phyloP scores from a whole-genome alignment of 2,888 invertebrate species.

The Ischnus inquisitorius region DNA sequence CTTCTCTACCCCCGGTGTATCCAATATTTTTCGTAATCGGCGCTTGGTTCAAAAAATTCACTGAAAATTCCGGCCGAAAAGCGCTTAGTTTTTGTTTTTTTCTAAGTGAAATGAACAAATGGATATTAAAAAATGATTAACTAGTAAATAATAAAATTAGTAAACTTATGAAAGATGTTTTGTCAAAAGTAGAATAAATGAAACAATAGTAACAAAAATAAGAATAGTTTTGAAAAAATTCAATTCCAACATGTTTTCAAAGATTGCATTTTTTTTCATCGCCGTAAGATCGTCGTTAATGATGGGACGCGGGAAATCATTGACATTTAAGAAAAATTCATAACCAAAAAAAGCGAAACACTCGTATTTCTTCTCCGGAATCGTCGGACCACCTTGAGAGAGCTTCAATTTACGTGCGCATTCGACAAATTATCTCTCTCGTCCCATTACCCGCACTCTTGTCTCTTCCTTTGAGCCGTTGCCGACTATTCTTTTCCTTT shows the following conservation, averaged over 20 bases:
- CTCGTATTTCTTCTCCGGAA: not conserved
- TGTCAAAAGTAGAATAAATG: too few species aligned
- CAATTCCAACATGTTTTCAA: too few species aligned
- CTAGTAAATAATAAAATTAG: too few species aligned
- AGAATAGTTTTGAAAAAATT: too few species aligned
- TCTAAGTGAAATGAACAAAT: too few species aligned
- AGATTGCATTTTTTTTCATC: not conserved
- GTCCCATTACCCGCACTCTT: not conserved
- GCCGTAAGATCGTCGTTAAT: not conserved
- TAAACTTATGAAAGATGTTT: too few species aligned
- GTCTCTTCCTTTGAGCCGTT: not conserved
- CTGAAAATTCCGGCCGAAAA: too few species aligned
- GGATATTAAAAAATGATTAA: too few species aligned
- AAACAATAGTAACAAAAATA: too few species aligned
- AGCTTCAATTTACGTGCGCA: not conserved
- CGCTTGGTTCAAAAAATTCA: too few species aligned
- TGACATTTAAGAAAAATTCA: not conserved
- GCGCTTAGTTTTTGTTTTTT: too few species aligned
- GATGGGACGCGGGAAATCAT: not conserved
- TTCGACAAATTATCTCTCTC: not conserved
- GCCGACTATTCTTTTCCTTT: constrained; percentile 30
- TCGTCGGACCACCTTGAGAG: not conserved
- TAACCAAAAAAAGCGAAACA: not conserved
- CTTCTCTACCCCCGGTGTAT: constrained; percentile 22
- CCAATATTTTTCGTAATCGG: too few species aligned